phyloP scores from a whole-genome alignment of 2,113 vertebrate species.

The Cinclus mexicanus region DNA sequence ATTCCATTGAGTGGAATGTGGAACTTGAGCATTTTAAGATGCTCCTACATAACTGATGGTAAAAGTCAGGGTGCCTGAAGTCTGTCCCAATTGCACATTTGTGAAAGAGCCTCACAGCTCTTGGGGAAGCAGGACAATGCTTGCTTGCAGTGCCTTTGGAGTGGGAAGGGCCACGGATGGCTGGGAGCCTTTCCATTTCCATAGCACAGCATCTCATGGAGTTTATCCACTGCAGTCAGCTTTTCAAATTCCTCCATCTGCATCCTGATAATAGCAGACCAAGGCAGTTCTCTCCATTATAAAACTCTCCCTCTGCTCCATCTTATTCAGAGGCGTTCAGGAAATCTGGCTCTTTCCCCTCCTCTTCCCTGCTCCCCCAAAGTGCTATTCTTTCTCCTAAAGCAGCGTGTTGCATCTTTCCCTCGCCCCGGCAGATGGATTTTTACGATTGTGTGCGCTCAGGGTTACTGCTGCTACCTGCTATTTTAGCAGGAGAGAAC shows the following conservation, averaged over 20 bases:
- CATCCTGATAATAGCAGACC: background rate
- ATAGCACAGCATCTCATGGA: background rate
- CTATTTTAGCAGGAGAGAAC: conserved; percentile 27
- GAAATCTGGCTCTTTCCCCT: background rate
- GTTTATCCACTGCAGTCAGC: background rate
- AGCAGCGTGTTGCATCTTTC: background rate
- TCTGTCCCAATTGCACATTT: background rate
- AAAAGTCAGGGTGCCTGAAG: background rate
- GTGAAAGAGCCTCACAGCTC: background rate
- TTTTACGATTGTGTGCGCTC: background rate
- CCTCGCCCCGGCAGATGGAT: background rate
- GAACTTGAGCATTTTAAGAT: background rate
- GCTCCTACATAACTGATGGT: background rate
- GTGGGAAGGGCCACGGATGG: background rate
- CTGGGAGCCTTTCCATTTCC: background rate
- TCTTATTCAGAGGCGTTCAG: background rate
- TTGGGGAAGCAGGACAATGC: background rate
- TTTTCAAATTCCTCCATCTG: background rate
- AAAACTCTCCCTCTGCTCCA: background rate
- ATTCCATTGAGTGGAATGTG: background rate
- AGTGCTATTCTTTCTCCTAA: background rate
- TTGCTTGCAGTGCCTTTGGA: background rate
- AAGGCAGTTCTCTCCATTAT: background rate
- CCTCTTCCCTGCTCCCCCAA: background rate
- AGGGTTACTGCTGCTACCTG: conserved; percentile 12